Evolutionary conservation across 1,140 invertebrate genomes (phyloP), one percentile per base, ranked within the genome.

Genomic region (Aleiodes sp.): DNA sequence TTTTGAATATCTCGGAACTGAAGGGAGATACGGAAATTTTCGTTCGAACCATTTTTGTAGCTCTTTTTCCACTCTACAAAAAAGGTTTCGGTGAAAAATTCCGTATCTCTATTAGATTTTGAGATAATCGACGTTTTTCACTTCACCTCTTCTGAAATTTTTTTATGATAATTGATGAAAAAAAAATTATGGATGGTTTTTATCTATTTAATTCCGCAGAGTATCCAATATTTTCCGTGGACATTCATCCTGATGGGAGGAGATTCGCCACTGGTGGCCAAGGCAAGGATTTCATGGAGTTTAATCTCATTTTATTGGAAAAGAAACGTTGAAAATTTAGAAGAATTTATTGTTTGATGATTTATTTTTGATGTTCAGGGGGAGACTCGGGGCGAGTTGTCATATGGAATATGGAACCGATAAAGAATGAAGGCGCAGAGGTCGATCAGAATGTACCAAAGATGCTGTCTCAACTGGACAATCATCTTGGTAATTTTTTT

Each of bases 161-260:
- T 24, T 35, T 71, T 63, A 33, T 65, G 35, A 64, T 31, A 63
- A 64, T 57, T 35, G 31, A 52, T 16, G 62, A 29, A 10, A 33
- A 26, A 56, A 16, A 61, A n/a, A n/a, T n/a, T n/a, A n/a, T n/a
- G n/a, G n/a, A 61, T 57, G 26, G 63, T 59, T 52, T 39, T 67
- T 29, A 46, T 46, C 19, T 52, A n/a, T n/a, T n/a, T n/a, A n/a
- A n/a, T n/a, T n/a, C n/a, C n/a, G n/a, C 80, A 97, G 96, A 94
- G 70, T 93, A 95, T 81, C 94, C 97, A 70, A 98, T 99, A 85
- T 99, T 97, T 88, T 98, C 96, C 19, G 91, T 99, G 78, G 97
- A 99, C 87, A 95, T 99, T 75, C 97, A 99, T 89, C 97, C 97
- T 16, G 94, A 97, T 90, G 96, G 95, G 26, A 92, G 91, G 56